Conservation (phyloP, 2,113 vertebrate genomes). For the Ptilonorhynchus violaceus region DNA sequence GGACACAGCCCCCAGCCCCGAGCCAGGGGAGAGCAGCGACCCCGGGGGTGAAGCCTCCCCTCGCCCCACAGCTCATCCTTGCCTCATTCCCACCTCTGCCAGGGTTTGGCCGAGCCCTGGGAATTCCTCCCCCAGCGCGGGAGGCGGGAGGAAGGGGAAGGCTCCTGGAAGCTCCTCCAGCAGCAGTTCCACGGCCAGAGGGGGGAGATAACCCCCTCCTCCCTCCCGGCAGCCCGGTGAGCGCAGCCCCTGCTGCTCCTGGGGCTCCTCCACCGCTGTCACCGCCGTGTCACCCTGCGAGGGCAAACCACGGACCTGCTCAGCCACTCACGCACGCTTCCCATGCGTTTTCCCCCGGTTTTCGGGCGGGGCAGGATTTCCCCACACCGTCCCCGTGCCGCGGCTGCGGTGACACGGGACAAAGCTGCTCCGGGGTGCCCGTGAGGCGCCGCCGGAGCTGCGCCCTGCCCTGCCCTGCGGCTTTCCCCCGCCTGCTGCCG, state of each 20-base stretch:
- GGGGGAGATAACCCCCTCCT: not conserved
- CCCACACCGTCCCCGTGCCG: not conserved
- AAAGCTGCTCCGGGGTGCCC: not conserved
- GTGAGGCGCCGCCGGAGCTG: not conserved
- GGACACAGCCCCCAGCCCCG: not conserved
- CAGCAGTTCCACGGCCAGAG: not conserved
- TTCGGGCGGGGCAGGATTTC: not conserved
- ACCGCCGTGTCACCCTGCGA: not conserved
- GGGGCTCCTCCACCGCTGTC: not conserved
- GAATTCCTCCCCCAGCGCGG: not conserved
- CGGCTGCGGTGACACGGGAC: not conserved
- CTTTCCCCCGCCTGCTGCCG: not conserved
- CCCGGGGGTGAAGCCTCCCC: not conserved
- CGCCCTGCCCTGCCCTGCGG: not conserved
- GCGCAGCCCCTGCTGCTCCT: not conserved
- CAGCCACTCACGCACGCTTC: not conserved
- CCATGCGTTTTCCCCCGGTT: not conserved
- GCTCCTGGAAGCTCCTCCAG: not conserved
- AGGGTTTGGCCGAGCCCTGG: not conserved
- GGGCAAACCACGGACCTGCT: not conserved
- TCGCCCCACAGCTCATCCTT: not conserved
- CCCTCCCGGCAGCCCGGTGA: not conserved
- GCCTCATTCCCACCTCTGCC: not conserved
- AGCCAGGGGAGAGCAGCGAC: not conserved
- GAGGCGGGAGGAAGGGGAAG: not conserved